Conservation (phyloP, 53 echinoderm and acorn worm species). For the Holothuria scabra region DNA sequence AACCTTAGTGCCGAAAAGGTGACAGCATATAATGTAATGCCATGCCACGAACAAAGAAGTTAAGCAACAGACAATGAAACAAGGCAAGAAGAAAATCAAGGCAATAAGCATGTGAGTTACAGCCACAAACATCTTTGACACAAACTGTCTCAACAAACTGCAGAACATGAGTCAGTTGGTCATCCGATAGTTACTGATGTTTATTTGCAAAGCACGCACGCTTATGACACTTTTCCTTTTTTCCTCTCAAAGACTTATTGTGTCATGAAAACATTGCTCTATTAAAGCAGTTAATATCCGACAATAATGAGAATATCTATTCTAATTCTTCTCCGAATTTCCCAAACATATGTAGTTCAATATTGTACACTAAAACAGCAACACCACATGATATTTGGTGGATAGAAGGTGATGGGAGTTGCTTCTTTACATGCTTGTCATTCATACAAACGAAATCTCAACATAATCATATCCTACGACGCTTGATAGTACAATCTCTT, state of each 20-base stretch:
- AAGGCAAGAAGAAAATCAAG: neutral
- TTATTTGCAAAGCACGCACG: neutral
- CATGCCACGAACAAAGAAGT: constrained; percentile 37
- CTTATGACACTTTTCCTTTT: constrained; percentile 21
- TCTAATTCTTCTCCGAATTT: neutral
- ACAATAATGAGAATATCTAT: neutral
- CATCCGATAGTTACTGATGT: constrained; percentile 9
- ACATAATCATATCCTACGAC: neutral
- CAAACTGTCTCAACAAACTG: too few relatives aligned
- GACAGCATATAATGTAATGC: neutral
- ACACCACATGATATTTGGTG: constrained; percentile 28
- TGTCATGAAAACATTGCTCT: constrained; percentile 22
- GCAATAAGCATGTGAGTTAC: too few relatives aligned
- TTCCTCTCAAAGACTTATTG: constrained; percentile 6
- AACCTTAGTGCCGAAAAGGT: neutral
- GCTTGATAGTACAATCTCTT: constrained; percentile 28
- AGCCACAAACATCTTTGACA: too few relatives aligned
- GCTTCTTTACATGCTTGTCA: constrained; percentile 37
- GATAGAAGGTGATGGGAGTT: constrained; percentile 26
- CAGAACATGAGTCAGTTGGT: too few relatives aligned
- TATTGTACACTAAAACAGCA: constrained; percentile 31
- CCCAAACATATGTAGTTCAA: constrained; percentile 6
- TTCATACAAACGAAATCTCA: neutral
- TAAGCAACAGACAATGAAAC: neutral
- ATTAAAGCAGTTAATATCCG: constrained; percentile 11